Evolutionary conservation across 2,797 vertebrate species (phyloP).

Genomic region (Telmatherina bonti): DNA sequence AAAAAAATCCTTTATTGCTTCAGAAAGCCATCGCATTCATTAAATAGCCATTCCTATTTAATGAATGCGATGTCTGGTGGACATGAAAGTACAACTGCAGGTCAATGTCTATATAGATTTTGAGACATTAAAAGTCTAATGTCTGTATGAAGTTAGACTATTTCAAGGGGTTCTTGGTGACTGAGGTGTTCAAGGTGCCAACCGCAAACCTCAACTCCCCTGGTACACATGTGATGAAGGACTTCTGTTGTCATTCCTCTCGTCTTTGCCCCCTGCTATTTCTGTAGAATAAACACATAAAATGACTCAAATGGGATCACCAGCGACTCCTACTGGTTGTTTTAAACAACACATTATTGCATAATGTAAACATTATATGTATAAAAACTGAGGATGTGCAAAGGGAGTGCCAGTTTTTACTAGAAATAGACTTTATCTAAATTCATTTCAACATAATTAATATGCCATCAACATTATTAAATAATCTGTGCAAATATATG

Average conservation of each 20-base stretch:
- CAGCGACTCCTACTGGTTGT: constrained; percentile 21
- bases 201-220: constrained; percentile 16
- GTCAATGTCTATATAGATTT: background rate
- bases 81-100: too few relatives aligned
- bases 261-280: constrained; percentile 8
- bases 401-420: background rate
- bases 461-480: background rate
- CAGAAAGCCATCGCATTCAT: too few relatives aligned
- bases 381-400: background rate
- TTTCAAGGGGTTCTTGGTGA: background rate
- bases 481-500: background rate
- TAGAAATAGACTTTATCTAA: background rate
- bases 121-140: background rate
- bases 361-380: background rate
- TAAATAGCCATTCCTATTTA: too few relatives aligned
- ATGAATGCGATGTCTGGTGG: too few relatives aligned
- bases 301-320: background rate
- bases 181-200: constrained; percentile 10
- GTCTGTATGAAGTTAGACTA: constrained; percentile 8
- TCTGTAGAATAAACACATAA: constrained; percentile 12
- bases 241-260: background rate
- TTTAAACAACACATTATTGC: background rate
- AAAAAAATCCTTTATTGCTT: background rate
- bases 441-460: background rate
- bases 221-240: constrained; percentile 6